phyloP scores from a whole-genome alignment of 2,113 vertebrate species.

The Chamaea fasciata region DNA sequence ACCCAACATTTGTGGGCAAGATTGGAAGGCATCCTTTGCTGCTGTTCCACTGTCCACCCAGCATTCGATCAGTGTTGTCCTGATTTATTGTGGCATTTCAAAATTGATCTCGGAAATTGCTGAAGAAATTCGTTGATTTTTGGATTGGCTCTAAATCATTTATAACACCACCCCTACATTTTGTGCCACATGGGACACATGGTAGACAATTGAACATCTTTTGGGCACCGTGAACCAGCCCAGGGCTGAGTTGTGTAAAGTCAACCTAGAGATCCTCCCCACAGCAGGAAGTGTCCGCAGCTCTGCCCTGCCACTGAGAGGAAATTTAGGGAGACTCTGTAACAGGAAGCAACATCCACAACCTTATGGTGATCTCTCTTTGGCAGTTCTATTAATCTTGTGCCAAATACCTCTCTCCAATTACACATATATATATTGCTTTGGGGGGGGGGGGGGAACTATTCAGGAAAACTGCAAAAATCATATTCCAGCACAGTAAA shows the following conservation, averaged over 20 bases:
- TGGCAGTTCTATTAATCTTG: background rate
- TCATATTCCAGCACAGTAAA: background rate
- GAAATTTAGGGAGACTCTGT: background rate
- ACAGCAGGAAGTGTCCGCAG: rapidly evolving
- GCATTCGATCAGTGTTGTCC: too few relatives aligned
- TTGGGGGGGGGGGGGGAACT: too few relatives aligned
- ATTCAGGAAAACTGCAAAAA: background rate
- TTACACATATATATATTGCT: too few relatives aligned
- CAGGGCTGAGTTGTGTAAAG: background rate
- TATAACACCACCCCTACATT: background rate
- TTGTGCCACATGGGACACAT: rapidly evolving
- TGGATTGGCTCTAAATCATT: too few relatives aligned
- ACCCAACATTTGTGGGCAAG: too few relatives aligned
- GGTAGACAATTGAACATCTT: background rate
- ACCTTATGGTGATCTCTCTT: background rate
- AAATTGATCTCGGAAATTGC: too few relatives aligned
- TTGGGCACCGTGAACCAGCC: rapidly evolving
- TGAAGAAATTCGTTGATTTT: too few relatives aligned
- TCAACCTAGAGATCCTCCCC: background rate
- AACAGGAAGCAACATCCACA: background rate
- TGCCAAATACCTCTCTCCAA: background rate
- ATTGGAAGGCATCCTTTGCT: too few relatives aligned
- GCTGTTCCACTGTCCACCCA: too few relatives aligned
- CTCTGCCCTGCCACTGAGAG: rapidly evolving
- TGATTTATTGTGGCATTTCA: too few relatives aligned